These are phyloP conservation scores for Tinamus guttatus DNA, from an alignment of 2,113 vertebrate genomes.

Conservation along the genomic window DNA sequence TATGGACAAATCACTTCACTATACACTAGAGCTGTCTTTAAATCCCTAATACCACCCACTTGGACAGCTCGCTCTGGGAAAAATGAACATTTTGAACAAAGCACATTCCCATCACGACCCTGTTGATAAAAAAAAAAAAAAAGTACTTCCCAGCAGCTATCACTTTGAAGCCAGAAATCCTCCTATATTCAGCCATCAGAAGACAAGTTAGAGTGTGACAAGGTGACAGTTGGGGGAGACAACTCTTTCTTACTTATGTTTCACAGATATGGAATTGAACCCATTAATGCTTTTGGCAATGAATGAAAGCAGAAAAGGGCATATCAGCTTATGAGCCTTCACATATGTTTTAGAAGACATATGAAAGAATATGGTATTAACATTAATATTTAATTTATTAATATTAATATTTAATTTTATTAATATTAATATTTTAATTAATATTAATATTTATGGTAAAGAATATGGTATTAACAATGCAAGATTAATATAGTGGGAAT, in stretches of 20 bases:
- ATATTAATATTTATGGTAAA: too few species aligned
- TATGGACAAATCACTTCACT: neutral
- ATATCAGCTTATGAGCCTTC: neutral
- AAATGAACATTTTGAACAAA: neutral
- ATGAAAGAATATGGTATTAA: neutral
- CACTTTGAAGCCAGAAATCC: neutral
- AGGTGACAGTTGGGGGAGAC: accelerated
- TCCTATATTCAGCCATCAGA: neutral
- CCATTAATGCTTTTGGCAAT: neutral
- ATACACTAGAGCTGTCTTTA: neutral
- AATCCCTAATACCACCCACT: neutral
- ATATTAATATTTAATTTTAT: too few species aligned
- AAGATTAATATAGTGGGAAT: neutral
- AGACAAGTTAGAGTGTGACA: neutral
- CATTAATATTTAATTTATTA: too few species aligned
- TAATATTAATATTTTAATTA: too few species aligned
- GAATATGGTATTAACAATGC: neutral
- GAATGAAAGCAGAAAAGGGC: neutral
- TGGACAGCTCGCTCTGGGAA: neutral
- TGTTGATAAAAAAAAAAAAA: neutral
- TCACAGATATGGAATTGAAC: neutral
- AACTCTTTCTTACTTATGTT: neutral
- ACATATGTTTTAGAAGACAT: neutral
- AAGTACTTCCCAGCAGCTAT: neutral
- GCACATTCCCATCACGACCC: neutral